Evolutionary conservation across 1,140 invertebrate species (phyloP).

Genomic region (Drosophila sproati): DNA sequence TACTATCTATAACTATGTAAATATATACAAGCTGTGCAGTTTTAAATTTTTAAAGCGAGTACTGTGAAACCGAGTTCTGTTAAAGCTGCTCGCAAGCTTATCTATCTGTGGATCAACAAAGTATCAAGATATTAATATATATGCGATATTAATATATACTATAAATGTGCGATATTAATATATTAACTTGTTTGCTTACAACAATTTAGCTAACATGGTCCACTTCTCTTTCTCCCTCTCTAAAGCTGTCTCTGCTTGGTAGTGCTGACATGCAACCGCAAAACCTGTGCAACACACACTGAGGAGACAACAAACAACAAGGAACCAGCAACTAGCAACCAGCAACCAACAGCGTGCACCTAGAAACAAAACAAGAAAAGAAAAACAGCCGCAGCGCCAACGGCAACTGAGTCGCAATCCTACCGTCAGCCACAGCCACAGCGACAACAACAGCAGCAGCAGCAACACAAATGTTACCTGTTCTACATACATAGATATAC

Average conservation of each 20-base stretch:
- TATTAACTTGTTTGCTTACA: background rate
- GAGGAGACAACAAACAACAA: background rate
- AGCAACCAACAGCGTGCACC: background rate
- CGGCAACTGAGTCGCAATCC: slow-evolving; percentile 23
- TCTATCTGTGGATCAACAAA: too few species aligned
- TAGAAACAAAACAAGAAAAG: slow-evolving; percentile 56
- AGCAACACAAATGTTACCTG: slow-evolving; percentile 40
- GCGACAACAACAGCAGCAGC: slow-evolving; percentile 26
- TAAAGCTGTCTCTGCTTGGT: background rate
- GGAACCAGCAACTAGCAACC: too few species aligned
- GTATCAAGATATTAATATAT: too few species aligned
- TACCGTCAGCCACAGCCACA: slow-evolving; percentile 27
- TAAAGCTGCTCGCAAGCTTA: too few species aligned
- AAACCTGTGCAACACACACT: slow-evolving; percentile 46
- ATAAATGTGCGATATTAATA: background rate
- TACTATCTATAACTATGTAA: too few species aligned
- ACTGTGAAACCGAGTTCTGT: too few species aligned
- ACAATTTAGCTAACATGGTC: background rate
- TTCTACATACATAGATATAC: slow-evolving; percentile 19
- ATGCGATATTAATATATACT: too few species aligned
- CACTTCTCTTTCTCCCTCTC: background rate
- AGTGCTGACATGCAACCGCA: slow-evolving; percentile 35
- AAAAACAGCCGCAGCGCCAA: slow-evolving; percentile 48
- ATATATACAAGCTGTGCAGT: too few species aligned
- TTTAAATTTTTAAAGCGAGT: background rate